Base-by-base conservation (phyloP, 2,888 invertebrate species). In the Pristionchus arcanus region DNA sequence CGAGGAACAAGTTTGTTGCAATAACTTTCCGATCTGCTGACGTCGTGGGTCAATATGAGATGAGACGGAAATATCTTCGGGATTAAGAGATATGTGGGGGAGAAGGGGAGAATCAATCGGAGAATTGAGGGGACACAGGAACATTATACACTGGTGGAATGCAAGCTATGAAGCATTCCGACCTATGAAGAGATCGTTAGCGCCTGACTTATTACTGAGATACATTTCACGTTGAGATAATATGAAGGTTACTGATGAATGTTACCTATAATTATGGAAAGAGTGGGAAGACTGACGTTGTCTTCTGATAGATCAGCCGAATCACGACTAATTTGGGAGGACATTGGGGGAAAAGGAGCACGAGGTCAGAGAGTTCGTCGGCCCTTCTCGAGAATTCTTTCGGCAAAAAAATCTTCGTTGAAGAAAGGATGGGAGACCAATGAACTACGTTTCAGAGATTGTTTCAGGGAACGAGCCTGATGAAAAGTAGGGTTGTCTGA, bases 291-390 rank as follows among this genome's bases (percentile, higher is more conserved):
- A 77, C 25, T 74, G 74, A 42, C 74, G 74, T 74, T 74, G 16
- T 71, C 74, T 25, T 25, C 21, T 37, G 31, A 74, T 21, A 34
- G 37, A 74, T 74, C 74, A 37, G 42, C 7, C 21, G 42, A 74
- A 74, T 74, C 21, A 28, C 37, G 74, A 37, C 74, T 74, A 74
- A 74, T 74, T 74, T 34, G 21, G 59, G 84, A 84, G 37, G 59
- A 84, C 84, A 59, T 34, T 31, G 37, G 28, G 77, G n/a, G 42
- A 77, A 77, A 49, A 42, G 21, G 77, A 77, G 34, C 37, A 77
- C 21, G 37, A 77, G 42, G 77, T 37, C 37, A 34, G 25, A 31
- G 34, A 34, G 77, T 77, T 37, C 42, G 63, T 63, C 25, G 63
- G n/a, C 63, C 63, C 63, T 63, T 63, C 9, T 49, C 63, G 63